phyloP scores from a whole-genome alignment of 2,797 vertebrate species.

The Cercopithecus hamlyni region DNA sequence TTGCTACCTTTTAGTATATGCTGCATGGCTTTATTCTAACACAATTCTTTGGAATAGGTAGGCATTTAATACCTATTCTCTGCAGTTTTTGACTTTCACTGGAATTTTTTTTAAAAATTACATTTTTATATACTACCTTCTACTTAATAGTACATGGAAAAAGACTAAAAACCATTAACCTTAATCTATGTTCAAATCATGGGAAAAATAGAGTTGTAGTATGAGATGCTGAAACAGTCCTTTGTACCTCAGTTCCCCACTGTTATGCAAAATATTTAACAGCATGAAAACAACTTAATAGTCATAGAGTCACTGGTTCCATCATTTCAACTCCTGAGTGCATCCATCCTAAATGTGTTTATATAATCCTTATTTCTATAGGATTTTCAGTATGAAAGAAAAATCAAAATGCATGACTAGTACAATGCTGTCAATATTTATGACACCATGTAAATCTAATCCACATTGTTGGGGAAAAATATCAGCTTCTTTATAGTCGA shows the following conservation, averaged over 20 bases:
- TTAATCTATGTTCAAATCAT: slow-evolving; percentile 51
- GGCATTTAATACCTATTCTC: neutral
- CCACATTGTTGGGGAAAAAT: neutral
- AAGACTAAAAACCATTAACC: slow-evolving; percentile 42
- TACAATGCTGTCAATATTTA: slow-evolving; percentile 68
- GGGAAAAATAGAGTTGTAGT: slow-evolving; percentile 44
- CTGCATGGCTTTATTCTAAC: neutral
- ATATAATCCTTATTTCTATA: slow-evolving; percentile 60
- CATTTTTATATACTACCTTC: neutral
- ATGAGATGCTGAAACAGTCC: slow-evolving; percentile 24
- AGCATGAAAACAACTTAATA: slow-evolving; percentile 74
- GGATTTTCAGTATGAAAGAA: slow-evolving; percentile 46
- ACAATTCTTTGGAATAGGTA: neutral
- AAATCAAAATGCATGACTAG: slow-evolving; percentile 57
- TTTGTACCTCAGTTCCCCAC: slow-evolving; percentile 36
- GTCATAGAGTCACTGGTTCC: slow-evolving; percentile 59
- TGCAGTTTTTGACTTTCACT: neutral
- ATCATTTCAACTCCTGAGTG: slow-evolving; percentile 63
- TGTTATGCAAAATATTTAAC: slow-evolving; percentile 72
- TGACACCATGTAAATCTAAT: slow-evolving; percentile 65
- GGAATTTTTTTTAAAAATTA: slow-evolving; percentile 26
- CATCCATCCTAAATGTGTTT: slow-evolving; percentile 51
- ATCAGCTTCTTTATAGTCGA: slow-evolving; percentile 64
- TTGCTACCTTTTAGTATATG: neutral
- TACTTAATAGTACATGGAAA: neutral